Percentiles rank a stretch among this genome's conserved stretches.
phyloP scores from a whole-genome alignment of 2,797 vertebrate species.

The Gambelia wislizenii region DNA sequence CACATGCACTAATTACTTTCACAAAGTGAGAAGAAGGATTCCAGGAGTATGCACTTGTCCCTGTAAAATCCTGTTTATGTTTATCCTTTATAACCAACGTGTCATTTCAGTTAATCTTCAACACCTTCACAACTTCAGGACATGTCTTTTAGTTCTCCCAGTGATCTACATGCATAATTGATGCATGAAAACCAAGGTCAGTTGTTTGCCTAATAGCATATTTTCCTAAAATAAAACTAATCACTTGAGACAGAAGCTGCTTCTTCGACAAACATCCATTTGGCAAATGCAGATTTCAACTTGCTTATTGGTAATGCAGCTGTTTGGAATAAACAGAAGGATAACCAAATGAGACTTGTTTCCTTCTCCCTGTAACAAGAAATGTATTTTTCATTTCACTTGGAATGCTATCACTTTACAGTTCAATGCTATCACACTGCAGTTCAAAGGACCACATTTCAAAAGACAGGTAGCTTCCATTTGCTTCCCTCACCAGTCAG shows the following conservation, averaged over 20 bases:
- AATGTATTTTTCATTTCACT: neutral
- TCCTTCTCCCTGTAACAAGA: neutral
- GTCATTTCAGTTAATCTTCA: neutral
- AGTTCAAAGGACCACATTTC: neutral
- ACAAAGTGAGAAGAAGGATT: neutral
- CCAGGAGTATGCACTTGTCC: neutral
- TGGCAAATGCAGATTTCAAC: conserved; percentile 44
- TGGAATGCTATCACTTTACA: neutral
- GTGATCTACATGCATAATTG: neutral
- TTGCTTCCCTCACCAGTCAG: neutral
- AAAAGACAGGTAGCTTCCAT: neutral
- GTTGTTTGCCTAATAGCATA: conserved; percentile 8
- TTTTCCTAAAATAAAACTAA: conserved; percentile 51
- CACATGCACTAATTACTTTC: too few species aligned
- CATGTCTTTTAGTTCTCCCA: neutral
- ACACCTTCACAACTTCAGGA: neutral
- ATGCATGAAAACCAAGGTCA: neutral
- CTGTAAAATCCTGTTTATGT: neutral
- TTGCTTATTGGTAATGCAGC: conserved; percentile 52
- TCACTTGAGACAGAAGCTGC: conserved; percentile 35
- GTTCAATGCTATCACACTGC: too few species aligned
- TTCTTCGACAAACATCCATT: conserved; percentile 47
- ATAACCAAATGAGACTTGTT: conserved; percentile 4
- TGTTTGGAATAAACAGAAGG: conserved; percentile 38
- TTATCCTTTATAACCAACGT: neutral